Evolutionary conservation across 2,113 vertebrate species (phyloP).

Genomic region (Clinocottus analis): DNA sequence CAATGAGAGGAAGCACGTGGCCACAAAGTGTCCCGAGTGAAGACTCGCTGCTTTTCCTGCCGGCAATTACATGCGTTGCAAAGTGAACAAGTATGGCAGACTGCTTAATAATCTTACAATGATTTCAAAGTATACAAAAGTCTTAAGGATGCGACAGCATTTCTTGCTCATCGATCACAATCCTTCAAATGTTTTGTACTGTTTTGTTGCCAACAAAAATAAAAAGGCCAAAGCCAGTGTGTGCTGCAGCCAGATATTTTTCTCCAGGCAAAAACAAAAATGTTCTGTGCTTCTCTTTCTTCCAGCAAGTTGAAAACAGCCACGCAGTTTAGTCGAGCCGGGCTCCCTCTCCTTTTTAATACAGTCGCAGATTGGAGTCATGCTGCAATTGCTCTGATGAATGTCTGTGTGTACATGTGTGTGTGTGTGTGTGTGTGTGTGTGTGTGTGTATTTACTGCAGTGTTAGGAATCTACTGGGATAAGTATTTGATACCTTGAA

Average conservation of each 20-base stretch:
- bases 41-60: constrained; percentile 18
- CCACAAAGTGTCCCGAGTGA: constrained; percentile 38
- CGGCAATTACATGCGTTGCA: constrained; percentile 54
- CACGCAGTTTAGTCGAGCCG: constrained; percentile 49
- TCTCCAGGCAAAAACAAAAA: constrained; percentile 40
- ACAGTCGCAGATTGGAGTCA: constrained; percentile 56
- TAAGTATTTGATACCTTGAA: constrained; percentile 25
- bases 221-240: constrained; percentile 30
- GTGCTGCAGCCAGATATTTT: constrained; percentile 58
- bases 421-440: background rate
- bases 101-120: constrained; percentile 12
- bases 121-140: constrained; percentile 38
- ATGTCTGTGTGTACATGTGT: background rate
- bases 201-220: constrained; percentile 42
- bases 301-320: constrained; percentile 59
- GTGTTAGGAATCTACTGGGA: constrained; percentile 20
- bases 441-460: constrained; percentile 9
- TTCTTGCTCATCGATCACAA: constrained; percentile 38
- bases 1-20: constrained; percentile 35
- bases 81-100: constrained; percentile 41
- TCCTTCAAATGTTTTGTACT: constrained; percentile 50
- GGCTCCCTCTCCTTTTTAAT: constrained; percentile 37
- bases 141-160: constrained; percentile 12
- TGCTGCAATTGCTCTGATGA: constrained; percentile 34
- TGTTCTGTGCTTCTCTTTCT: constrained; percentile 48